Percentiles rank a stretch among this genome's conserved stretches.
Conservation (phyloP, 2,888 invertebrate species). For the Tridacna gigas region DNA sequence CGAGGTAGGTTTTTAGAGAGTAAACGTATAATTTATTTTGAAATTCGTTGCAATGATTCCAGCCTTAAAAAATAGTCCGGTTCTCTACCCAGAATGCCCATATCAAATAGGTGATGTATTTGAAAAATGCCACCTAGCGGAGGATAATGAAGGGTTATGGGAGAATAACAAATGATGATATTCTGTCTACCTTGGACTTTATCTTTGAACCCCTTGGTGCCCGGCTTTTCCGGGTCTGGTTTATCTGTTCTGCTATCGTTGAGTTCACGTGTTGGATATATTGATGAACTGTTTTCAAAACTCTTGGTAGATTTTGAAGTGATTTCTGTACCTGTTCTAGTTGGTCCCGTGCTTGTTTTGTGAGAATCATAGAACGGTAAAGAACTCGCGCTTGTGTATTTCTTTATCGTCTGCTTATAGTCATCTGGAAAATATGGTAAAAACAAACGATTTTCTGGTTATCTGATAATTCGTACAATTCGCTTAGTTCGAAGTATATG, state of each 20-base stretch:
- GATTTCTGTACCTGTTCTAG: background rate
- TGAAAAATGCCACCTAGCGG: no score
- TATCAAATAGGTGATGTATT: no score
- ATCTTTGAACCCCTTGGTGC: background rate
- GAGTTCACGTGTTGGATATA: background rate
- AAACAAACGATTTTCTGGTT: no score
- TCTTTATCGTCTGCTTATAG: conserved; percentile 4
- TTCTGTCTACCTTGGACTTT: conserved; percentile 5
- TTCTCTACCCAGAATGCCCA: no score
- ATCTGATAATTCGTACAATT: no score
- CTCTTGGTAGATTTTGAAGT: conserved; percentile 6
- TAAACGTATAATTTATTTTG: no score
- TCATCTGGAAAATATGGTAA: background rate
- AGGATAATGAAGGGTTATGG: no score
- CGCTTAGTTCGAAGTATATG: no score
- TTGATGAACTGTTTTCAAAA: background rate
- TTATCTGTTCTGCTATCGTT: background rate
- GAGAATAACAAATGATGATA: no score
- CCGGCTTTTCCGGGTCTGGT: background rate
- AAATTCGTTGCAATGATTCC: no score
- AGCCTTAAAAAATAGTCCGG: no score
- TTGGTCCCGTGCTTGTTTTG: background rate
- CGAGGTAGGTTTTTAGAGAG: no score
- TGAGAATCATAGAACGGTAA: background rate
- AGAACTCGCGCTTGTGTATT: background rate